A percentile compares a stretch with the other conserved stretches of the same genome.
Evolutionary conservation across 2,113 vertebrate species (phyloP).

Genomic region (Chamaetylas fuelleborni): DNA sequence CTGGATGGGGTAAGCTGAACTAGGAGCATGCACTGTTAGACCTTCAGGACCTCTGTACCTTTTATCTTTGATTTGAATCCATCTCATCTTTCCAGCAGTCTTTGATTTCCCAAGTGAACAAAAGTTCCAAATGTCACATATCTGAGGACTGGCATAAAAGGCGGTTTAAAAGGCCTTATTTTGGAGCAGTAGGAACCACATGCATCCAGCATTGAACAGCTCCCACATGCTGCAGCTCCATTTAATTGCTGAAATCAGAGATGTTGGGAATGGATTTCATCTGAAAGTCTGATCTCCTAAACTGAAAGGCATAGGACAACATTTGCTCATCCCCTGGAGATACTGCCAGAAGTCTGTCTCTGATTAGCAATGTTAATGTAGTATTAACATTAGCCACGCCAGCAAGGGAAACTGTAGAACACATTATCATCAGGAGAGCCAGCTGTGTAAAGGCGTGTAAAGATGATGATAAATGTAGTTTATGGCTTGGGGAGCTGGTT

Average conservation of each 20-base stretch:
- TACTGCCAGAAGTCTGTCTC: slow-evolving; percentile 63
- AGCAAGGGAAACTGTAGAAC: slow-evolving; percentile 64
- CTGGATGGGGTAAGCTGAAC: background rate
- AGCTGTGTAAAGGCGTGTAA: slow-evolving; percentile 57
- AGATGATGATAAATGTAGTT: slow-evolving; percentile 51
- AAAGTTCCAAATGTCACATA: slow-evolving; percentile 48
- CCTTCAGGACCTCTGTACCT: slow-evolving; percentile 31
- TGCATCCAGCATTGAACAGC: slow-evolving; percentile 34
- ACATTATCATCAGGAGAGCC: slow-evolving; percentile 63
- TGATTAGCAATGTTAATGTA: slow-evolving; percentile 69
- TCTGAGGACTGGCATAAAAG: slow-evolving; percentile 5
- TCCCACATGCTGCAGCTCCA: slow-evolving; percentile 54
- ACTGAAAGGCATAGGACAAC: slow-evolving; percentile 63
- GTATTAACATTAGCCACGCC: slow-evolving; percentile 64
- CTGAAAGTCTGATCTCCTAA: slow-evolving; percentile 62
- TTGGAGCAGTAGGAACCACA: slow-evolving; percentile 23
- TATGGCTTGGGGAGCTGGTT: slow-evolving; percentile 15
- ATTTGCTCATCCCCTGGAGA: slow-evolving; percentile 62
- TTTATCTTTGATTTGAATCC: slow-evolving; percentile 41
- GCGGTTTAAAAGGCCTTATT: slow-evolving; percentile 27
- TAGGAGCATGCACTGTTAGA: background rate
- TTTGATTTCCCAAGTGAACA: slow-evolving; percentile 56
- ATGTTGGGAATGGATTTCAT: slow-evolving; percentile 54
- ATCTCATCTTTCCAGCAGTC: slow-evolving; percentile 28
- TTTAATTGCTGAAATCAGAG: slow-evolving; percentile 67